Evolutionary conservation across 2,797 vertebrate species (phyloP), one percentile per base, ranked within the genome.

Genomic region (Phataginus tetradactyla): DNA sequence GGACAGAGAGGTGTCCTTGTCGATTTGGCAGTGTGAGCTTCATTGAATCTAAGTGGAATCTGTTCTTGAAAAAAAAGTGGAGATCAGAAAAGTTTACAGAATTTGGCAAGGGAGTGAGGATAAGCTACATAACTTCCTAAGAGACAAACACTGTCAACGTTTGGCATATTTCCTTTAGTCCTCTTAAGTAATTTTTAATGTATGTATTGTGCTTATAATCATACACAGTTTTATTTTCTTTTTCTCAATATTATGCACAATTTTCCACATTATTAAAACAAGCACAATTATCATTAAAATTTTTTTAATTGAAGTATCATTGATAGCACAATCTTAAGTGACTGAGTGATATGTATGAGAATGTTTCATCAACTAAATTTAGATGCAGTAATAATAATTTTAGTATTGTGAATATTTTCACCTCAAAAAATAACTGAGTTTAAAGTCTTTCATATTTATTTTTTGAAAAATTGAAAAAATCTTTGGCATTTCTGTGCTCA

Each of bases 391-490:
- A 66, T 74, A 87, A 12, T 42, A 29, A 20, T 51, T 75, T 51
- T 53, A 75, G 59, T 68, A n/a, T 74, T 18, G 42, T 86, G 59
- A 42, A 15, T 80, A 59, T 29, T 81, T 91, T 81, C 81, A 81
- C 39, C 39, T 87, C 14, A 74, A 4, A 69, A 91, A 55, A 32
- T 29, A 68, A 39, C 42, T 59, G 81, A 25, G 20, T 21, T 72
- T 94, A 59, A 51, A 61, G 75, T 75, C 15, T 81, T 75, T 78
- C 34, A 42, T 42, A 61, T 49, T 78, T 68, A 25, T 61, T 71
- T 77, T 88, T 87, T 75, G 27, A 64, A 80, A 80, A 95, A 49
- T 25, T 49, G 49, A 90, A 94, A 91, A 91, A 80, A 34, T 61
- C 17, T 71, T 69, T 25, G 29, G 18, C 34, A 53, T 84, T 57